phyloP scores from a whole-genome alignment of 2,797 vertebrate genomes.

The Phylloscopus collybita region DNA sequence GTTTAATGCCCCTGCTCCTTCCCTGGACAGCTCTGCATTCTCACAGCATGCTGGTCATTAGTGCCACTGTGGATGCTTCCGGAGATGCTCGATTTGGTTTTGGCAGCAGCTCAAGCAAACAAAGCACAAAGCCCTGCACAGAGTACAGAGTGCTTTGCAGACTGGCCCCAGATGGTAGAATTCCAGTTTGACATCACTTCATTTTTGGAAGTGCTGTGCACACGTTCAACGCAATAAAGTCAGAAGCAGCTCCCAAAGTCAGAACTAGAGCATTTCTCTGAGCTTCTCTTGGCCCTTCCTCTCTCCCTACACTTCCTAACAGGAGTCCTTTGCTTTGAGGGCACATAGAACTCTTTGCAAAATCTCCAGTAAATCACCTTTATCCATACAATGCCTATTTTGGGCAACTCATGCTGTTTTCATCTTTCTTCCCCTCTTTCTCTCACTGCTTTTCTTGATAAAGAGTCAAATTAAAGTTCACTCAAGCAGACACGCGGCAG shows the following conservation, averaged over 20 bases:
- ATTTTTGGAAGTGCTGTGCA: neutral
- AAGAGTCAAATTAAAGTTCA: slow-evolving; percentile 66
- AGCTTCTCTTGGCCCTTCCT: neutral
- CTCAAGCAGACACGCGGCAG: slow-evolving; percentile 23
- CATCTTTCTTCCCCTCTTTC: neutral
- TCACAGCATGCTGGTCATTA: neutral
- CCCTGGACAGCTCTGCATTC: neutral
- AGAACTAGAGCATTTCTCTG: neutral
- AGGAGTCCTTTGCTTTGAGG: neutral
- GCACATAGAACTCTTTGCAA: neutral
- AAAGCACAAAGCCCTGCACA: neutral
- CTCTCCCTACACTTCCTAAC: neutral
- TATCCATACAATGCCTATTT: neutral
- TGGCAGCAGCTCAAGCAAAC: neutral
- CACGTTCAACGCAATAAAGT: neutral
- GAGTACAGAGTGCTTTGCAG: neutral
- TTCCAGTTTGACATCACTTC: neutral
- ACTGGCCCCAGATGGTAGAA: neutral
- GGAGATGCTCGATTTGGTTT: neutral
- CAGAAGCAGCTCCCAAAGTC: neutral
- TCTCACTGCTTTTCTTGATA: slow-evolving; percentile 41
- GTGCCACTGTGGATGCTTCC: fast-evolving
- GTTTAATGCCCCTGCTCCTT: neutral
- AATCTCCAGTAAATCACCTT: slow-evolving; percentile 3
- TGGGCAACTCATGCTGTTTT: neutral